Evolutionary conservation across 1,140 invertebrate genomes (phyloP).

Genomic region (Saccostrea glomerata): DNA sequence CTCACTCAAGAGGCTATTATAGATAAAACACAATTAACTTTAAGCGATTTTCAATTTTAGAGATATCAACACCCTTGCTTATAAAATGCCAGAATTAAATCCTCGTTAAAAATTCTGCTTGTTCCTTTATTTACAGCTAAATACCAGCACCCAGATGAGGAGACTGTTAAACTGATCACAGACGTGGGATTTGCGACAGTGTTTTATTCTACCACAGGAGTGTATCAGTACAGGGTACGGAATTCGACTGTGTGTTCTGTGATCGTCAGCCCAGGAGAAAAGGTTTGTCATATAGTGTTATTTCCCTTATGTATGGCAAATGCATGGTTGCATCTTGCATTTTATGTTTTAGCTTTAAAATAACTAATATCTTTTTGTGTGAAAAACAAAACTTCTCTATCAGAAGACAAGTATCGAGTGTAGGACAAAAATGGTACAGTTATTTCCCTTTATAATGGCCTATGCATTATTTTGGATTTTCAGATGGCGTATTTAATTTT

Average conservation of each 20-base stretch:
- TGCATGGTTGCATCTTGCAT: background rate
- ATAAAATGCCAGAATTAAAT: too few species aligned
- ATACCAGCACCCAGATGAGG: conserved; percentile 69
- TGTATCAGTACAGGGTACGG: conserved; percentile 74
- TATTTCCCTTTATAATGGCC: too few species aligned
- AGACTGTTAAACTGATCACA: conserved; percentile 65
- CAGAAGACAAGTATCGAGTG: too few species aligned
- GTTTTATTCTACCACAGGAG: conserved; percentile 71
- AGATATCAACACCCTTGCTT: too few species aligned
- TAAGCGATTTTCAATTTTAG: too few species aligned
- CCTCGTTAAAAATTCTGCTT: too few species aligned
- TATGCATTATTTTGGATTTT: background rate
- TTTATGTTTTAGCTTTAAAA: background rate
- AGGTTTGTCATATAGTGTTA: conserved; percentile 62
- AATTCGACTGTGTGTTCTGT: conserved; percentile 72
- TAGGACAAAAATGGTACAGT: too few species aligned
- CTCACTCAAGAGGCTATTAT: too few species aligned
- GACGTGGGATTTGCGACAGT: conserved; percentile 69
- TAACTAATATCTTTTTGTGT: too few species aligned
- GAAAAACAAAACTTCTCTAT: too few species aligned
- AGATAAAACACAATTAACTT: too few species aligned
- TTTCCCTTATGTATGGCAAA: background rate
- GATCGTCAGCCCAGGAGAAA: conserved; percentile 76
- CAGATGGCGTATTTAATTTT: background rate
- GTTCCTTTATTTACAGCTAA: conserved; percentile 64